Evolutionary conservation across 1,140 invertebrate species (phyloP).

Genomic region (Paracyclopina nana): DNA sequence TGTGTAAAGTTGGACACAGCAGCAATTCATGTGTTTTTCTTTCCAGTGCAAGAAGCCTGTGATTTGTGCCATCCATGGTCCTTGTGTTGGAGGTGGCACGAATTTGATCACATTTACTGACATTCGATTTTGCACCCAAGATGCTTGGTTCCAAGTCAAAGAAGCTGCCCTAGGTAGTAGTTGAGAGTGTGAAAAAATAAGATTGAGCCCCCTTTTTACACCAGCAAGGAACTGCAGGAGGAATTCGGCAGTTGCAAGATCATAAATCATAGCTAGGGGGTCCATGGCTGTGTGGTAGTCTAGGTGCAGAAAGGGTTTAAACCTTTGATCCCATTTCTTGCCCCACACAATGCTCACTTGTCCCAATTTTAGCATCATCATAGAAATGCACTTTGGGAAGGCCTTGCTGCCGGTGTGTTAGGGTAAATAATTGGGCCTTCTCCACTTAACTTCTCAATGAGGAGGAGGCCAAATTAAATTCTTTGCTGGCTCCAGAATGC

Average conservation of each 20-base stretch:
- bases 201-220: neutral
- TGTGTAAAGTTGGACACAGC: neutral
- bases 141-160: conserved; percentile 82
- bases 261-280: no score
- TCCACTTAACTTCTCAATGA: neutral
- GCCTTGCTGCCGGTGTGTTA: no score
- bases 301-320: neutral
- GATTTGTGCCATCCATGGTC: conserved; percentile 61
- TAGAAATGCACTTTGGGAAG: no score
- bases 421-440: no score
- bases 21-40: conserved; percentile 9
- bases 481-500: neutral
- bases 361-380: no score
- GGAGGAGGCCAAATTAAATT: neutral
- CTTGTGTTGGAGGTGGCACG: conserved; percentile 74
- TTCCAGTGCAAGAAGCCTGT: conserved; percentile 64
- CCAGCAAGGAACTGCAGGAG: neutral
- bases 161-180: conserved; percentile 39
- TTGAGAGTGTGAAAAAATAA: neutral
- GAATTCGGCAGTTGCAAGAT: neutral
- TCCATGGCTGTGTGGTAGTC: neutral
- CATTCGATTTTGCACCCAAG: conserved; percentile 70
- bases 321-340: neutral
- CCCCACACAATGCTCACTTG: no score
- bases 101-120: conserved; percentile 69